Conservation (phyloP, 2,113 vertebrate species). For the Phocoena sinus region DNA sequence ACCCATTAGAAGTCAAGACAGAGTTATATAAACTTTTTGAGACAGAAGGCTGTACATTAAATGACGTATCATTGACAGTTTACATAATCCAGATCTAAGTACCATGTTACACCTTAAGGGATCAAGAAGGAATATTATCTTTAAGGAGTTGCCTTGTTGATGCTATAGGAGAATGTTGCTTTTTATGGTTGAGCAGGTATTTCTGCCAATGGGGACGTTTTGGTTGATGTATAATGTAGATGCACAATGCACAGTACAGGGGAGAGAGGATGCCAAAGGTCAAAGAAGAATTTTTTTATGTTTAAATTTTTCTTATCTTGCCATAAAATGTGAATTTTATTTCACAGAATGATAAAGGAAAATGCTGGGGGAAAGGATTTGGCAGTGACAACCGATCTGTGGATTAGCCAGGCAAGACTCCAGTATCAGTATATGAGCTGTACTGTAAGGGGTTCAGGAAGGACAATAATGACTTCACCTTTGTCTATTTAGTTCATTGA, state of each 20-base stretch:
- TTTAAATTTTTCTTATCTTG: not conserved
- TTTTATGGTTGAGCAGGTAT: not conserved
- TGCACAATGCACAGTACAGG: not conserved
- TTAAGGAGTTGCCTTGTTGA: not conserved
- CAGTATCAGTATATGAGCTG: not conserved
- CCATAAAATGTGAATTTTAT: not conserved
- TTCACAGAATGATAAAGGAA: not conserved
- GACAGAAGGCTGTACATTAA: not conserved
- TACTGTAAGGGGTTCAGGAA: not conserved
- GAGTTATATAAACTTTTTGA: not conserved
- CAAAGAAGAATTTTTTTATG: not conserved
- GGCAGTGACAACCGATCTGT: not conserved
- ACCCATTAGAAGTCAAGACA: not conserved
- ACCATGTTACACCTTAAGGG: not conserved
- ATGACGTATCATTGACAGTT: not conserved
- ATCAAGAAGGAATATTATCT: not conserved
- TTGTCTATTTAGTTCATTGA: not conserved
- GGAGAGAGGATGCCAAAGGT: not conserved
- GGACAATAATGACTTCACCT: not conserved
- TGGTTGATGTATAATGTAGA: not conserved
- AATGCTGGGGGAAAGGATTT: not conserved
- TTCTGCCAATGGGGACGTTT: not conserved
- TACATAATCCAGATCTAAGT: not conserved
- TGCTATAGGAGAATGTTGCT: not conserved
- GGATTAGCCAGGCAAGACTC: not conserved